Conservation (phyloP, 2,113 vertebrate genomes). For the Choloepus hoffmanni region DNA sequence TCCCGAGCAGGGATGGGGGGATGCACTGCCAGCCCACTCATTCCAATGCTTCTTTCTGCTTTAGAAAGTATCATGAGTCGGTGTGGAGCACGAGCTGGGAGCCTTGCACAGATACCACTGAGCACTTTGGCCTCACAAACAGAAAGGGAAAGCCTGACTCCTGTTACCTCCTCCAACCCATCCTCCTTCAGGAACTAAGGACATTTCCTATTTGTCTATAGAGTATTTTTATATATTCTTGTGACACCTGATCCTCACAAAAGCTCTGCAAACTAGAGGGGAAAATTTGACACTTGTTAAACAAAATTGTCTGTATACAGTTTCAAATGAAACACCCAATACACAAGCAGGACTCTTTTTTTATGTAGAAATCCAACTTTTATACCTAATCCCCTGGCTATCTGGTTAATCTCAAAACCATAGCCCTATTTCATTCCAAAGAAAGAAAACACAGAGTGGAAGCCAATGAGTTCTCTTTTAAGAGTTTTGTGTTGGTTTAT, state of each 20-base stretch:
- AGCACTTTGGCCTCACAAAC: not conserved
- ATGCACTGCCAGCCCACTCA: rapidly evolving
- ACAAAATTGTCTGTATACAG: not conserved
- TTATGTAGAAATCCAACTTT: rapidly evolving
- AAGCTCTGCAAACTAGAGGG: too few species aligned
- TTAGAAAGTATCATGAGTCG: rapidly evolving
- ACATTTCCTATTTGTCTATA: rapidly evolving
- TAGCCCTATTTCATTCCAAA: not conserved
- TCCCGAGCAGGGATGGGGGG: rapidly evolving
- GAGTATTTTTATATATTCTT: not conserved
- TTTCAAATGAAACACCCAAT: not conserved
- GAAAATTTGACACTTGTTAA: not conserved
- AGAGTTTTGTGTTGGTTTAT: rapidly evolving
- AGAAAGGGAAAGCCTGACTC: not conserved
- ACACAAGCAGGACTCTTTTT: rapidly evolving
- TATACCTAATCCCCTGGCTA: rapidly evolving
- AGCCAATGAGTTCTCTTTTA: not conserved
- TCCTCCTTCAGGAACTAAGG: too few species aligned
- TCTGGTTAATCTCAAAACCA: not conserved
- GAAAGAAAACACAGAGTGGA: not conserved
- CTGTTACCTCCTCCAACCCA: rapidly evolving
- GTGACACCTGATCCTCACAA: not conserved
- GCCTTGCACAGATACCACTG: not conserved
- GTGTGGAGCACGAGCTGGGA: rapidly evolving
- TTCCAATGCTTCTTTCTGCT: rapidly evolving